Percentiles rank a stretch among this genome's conserved stretches.
These are phyloP conservation scores for Trichomycterus rosablanca DNA, from an alignment of 2,113 vertebrate genomes.

Conservation along the genomic window DNA sequence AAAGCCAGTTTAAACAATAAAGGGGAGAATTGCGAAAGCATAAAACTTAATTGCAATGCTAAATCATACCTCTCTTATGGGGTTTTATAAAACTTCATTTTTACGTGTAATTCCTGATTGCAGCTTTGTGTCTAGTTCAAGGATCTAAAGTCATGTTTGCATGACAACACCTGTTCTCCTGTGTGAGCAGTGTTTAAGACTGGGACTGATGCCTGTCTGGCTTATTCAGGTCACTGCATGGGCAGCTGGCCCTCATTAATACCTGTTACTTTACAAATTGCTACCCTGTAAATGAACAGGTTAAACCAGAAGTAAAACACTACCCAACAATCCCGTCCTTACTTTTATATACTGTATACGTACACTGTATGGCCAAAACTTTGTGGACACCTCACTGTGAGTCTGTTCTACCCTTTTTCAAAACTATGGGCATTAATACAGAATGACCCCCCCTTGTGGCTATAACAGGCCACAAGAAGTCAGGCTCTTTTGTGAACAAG, in stretches of 20 bases:
- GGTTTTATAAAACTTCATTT: slow-evolving; percentile 35
- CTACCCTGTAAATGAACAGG: slow-evolving; percentile 77
- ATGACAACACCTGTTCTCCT: too few relatives aligned
- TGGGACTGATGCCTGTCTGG: slow-evolving; percentile 30
- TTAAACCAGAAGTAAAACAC: slow-evolving; percentile 79
- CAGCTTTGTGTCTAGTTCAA: slow-evolving; percentile 23
- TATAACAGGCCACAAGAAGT: too few relatives aligned
- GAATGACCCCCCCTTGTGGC: too few relatives aligned
- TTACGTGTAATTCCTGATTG: slow-evolving; percentile 26
- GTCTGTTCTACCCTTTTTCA: too few relatives aligned
- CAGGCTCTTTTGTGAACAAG: too few relatives aligned
- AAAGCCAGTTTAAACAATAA: slow-evolving; percentile 41
- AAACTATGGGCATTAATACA: too few relatives aligned
- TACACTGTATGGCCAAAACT: too few relatives aligned
- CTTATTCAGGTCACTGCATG: too few relatives aligned
- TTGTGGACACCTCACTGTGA: too few relatives aligned
- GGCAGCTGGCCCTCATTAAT: slow-evolving; percentile 79
- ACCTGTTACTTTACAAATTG: slow-evolving; percentile 67
- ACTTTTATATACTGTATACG: too few relatives aligned
- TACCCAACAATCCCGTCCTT: too few relatives aligned
- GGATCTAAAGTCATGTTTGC: slow-evolving; percentile 47
- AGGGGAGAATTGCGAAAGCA: slow-evolving; percentile 35
- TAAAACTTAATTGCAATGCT: slow-evolving; percentile 46
- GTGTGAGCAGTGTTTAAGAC: slow-evolving; percentile 16
- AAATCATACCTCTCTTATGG: slow-evolving; percentile 42